A percentile compares a stretch with the other conserved stretches of the same genome.
Conservation (phyloP, 2,113 vertebrate species). For the Phaethornis superciliosus region DNA sequence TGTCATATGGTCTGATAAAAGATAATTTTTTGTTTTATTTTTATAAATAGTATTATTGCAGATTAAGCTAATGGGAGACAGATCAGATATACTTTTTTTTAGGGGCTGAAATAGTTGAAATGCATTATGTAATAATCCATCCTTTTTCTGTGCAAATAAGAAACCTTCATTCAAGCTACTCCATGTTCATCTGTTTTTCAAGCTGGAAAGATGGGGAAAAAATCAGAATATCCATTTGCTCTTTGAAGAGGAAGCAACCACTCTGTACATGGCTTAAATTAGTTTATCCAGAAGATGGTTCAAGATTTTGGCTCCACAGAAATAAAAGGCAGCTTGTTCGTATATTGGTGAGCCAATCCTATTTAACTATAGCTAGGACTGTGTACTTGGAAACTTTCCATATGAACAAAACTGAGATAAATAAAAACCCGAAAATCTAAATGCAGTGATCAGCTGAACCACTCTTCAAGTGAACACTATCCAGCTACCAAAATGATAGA, state of each 20-base stretch:
- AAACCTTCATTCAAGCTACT: constrained; percentile 28
- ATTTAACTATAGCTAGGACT: not conserved
- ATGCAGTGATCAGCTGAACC: not conserved
- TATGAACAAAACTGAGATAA: constrained; percentile 29
- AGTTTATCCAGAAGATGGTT: constrained; percentile 22
- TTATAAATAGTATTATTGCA: not conserved
- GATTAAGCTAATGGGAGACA: not conserved
- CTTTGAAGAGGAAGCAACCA: constrained; percentile 51
- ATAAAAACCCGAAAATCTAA: not conserved
- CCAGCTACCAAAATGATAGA: not conserved
- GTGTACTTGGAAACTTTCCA: constrained; percentile 3
- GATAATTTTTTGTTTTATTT: not conserved
- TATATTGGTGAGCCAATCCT: not conserved
- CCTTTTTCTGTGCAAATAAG: constrained; percentile 21
- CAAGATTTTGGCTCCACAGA: constrained; percentile 15
- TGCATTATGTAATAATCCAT: constrained; percentile 1
- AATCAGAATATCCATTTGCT: constrained; percentile 10
- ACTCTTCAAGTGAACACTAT: not conserved
- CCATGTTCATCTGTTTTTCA: constrained; percentile 44
- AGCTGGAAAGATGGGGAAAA: constrained; percentile 21
- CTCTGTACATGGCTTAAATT: constrained; percentile 37
- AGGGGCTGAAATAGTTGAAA: constrained; percentile 17
- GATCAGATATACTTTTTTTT: not conserved
- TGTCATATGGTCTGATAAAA: not conserved
- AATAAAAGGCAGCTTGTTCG: not conserved